Conservation (phyloP, 2,113 vertebrate species). For the Dipodomys stephensi region DNA sequence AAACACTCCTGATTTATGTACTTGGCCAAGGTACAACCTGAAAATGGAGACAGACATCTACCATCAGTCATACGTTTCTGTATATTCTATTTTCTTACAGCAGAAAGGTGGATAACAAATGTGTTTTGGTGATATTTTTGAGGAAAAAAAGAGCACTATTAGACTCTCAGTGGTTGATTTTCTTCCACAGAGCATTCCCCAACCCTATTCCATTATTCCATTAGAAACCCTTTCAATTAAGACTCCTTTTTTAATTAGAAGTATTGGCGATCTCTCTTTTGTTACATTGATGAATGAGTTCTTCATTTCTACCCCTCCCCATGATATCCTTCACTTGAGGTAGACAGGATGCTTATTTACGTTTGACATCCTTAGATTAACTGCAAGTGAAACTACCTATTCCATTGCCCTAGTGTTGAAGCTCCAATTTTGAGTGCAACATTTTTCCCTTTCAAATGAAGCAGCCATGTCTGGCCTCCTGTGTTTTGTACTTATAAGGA, state of each 20-base stretch:
- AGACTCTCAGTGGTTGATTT: slow-evolving; percentile 57
- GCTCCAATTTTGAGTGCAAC: slow-evolving; percentile 63
- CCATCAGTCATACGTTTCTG: slow-evolving; percentile 71
- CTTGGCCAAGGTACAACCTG: neutral
- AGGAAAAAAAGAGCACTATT: neutral
- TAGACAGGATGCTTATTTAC: slow-evolving; percentile 65
- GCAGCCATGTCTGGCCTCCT: neutral
- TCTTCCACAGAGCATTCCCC: slow-evolving; percentile 39
- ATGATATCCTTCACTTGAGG: slow-evolving; percentile 64
- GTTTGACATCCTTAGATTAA: slow-evolving; percentile 75
- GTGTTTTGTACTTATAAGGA: slow-evolving; percentile 72
- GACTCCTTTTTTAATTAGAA: slow-evolving; percentile 51
- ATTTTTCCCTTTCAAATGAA: slow-evolving; percentile 71
- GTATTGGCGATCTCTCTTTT: slow-evolving; percentile 42
- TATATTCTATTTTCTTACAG: neutral
- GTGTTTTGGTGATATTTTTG: slow-evolving; percentile 70
- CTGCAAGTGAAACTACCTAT: slow-evolving; percentile 68
- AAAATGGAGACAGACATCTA: slow-evolving; percentile 57
- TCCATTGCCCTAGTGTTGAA: slow-evolving; percentile 50
- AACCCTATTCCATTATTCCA: slow-evolving; percentile 24
- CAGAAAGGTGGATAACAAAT: slow-evolving; percentile 41
- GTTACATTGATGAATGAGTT: slow-evolving; percentile 52
- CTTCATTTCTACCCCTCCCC: slow-evolving; percentile 12
- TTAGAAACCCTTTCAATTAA: slow-evolving; percentile 48
- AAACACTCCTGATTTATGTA: slow-evolving; percentile 59